phyloP scores from a whole-genome alignment of 2,888 invertebrate species.

The Neoitamus cyanurus region DNA sequence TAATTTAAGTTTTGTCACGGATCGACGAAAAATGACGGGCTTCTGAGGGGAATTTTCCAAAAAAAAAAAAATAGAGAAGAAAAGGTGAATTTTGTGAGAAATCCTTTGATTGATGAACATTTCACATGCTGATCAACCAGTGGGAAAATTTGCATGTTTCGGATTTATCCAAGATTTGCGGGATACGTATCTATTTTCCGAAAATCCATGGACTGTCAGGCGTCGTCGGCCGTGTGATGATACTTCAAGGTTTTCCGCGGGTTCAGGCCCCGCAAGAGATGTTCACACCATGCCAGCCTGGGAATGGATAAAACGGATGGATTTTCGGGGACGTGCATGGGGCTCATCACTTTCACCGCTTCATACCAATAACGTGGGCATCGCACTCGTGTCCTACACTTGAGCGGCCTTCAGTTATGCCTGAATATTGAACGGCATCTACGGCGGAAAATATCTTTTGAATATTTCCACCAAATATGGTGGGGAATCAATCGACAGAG shows the following conservation, averaged over 20 bases:
- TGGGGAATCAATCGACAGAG: background rate
- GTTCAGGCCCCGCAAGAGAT: background rate
- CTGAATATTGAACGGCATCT: background rate
- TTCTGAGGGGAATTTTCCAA: background rate
- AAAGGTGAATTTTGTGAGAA: background rate
- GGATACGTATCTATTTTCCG: background rate
- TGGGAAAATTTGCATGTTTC: slow-evolving; percentile 35
- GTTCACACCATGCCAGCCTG: too few species aligned
- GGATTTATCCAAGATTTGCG: background rate
- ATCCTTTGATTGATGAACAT: slow-evolving; percentile 44
- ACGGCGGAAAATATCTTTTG: background rate
- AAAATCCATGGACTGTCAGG: slow-evolving; percentile 3
- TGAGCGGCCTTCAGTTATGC: background rate
- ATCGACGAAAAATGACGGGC: slow-evolving; percentile 37
- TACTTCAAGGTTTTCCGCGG: background rate
- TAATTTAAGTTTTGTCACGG: slow-evolving; percentile 48
- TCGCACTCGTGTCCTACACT: background rate
- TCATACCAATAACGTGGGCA: background rate
- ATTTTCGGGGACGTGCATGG: background rate
- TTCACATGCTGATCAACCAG: slow-evolving; percentile 37
- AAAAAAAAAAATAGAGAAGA: background rate
- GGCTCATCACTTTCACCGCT: background rate
- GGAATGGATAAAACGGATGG: background rate
- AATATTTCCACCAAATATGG: background rate
- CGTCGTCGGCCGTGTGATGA: background rate